Conservation (phyloP, 1,140 invertebrate genomes). For the Oscheius sp. region DNA sequence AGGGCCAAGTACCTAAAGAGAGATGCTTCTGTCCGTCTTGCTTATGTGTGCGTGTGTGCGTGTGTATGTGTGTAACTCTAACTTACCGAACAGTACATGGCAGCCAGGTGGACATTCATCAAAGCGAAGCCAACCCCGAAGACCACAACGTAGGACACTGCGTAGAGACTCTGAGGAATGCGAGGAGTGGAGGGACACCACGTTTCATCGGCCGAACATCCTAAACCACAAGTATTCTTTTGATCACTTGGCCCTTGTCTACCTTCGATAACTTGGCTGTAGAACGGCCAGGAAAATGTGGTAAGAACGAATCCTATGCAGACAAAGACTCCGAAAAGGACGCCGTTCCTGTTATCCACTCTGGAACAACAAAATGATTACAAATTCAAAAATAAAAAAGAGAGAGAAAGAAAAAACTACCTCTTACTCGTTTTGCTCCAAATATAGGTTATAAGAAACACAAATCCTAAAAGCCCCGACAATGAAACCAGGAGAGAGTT, state of each 20-base stretch:
- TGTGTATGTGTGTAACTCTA: not conserved
- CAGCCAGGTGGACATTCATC: conserved; percentile 9
- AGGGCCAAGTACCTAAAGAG: not conserved
- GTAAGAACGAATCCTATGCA: conserved; percentile 3
- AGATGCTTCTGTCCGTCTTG: not conserved
- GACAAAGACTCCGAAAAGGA: not conserved
- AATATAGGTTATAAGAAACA: conserved; percentile 5
- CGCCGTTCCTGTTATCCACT: not conserved
- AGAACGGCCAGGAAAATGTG: not conserved
- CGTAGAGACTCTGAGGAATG: not conserved
- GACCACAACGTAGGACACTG: not conserved
- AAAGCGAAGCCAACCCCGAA: conserved; percentile 14
- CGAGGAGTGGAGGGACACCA: not conserved
- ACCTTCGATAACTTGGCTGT: not conserved
- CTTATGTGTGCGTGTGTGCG: not conserved
- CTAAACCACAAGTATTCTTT: no score
- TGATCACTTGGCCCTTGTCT: not conserved
- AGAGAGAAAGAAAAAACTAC: not conserved
- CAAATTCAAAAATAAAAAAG: not conserved
- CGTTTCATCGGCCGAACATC: not conserved
- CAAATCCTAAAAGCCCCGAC: conserved; percentile 2
- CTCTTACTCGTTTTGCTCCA: not conserved
- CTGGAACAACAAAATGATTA: conserved; percentile 1
- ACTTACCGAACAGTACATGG: not conserved
- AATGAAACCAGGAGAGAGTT: not conserved